A percentile compares a stretch with the other conserved stretches of the same genome.
Evolutionary conservation across 2,888 invertebrate species (phyloP).

Genomic region (Cybosia mesomella): DNA sequence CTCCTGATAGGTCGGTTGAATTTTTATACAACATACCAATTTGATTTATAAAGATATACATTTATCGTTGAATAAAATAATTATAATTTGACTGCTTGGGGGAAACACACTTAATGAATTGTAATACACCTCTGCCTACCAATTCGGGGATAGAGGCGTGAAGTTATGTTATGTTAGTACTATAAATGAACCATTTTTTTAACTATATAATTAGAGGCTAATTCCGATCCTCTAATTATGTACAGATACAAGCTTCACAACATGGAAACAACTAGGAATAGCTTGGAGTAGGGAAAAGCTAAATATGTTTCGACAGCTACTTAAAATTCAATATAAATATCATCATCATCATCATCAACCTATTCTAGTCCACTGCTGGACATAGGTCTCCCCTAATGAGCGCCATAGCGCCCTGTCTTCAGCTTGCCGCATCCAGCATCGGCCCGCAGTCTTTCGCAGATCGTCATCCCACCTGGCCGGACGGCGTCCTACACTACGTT

Average conservation of each 20-base stretch:
- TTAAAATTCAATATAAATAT: background rate
- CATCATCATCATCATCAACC: too few species aligned
- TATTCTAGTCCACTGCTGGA: too few species aligned
- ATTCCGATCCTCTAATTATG: background rate
- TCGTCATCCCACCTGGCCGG: too few species aligned
- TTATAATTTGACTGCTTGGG: background rate
- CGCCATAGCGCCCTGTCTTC: too few species aligned
- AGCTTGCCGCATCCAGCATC: too few species aligned
- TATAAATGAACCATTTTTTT: background rate
- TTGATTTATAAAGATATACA: slow-evolving; percentile 13
- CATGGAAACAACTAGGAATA: background rate
- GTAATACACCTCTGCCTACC: too few species aligned
- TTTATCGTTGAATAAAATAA: background rate
- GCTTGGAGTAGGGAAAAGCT: background rate
- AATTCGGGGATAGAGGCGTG: too few species aligned
- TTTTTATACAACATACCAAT: slow-evolving; percentile 59
- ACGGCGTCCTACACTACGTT: too few species aligned
- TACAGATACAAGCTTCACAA: background rate
- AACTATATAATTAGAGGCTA: background rate
- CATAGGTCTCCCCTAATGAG: too few species aligned
- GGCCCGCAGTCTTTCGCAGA: too few species aligned
- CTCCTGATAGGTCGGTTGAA: slow-evolving; percentile 68
- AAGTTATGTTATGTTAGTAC: too few species aligned
- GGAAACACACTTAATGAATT: background rate
- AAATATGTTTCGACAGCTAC: background rate